Percentiles rank a stretch among this genome's conserved stretches.
Evolutionary conservation across 2,888 invertebrate genomes (phyloP).

Genomic region (Stictocephala bisonia): DNA sequence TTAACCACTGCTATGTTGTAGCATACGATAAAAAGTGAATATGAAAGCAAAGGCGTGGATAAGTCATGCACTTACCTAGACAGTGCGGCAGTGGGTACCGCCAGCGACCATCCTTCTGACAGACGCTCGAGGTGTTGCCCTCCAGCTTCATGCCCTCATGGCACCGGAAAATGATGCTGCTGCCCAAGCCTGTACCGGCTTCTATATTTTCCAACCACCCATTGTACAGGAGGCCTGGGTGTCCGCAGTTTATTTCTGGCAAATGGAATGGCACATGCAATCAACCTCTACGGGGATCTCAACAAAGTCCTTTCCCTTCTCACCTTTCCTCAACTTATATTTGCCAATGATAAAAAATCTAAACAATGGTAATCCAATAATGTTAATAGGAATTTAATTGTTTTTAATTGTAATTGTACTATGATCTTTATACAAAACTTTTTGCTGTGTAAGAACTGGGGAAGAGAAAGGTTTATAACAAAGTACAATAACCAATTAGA

Average conservation of each 20-base stretch:
- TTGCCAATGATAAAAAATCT: too few species aligned
- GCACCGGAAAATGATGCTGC: constrained; percentile 93
- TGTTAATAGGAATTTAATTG: too few species aligned
- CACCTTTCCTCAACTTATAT: too few species aligned
- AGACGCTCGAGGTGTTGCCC: constrained; percentile 90
- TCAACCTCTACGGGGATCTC: constrained; percentile 34
- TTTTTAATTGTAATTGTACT: too few species aligned
- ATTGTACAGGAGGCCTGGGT: constrained; percentile 93
- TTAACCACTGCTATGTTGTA: too few species aligned
- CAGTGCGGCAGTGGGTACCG: constrained; percentile 93
- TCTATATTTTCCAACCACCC: constrained; percentile 95
- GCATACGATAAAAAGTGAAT: too few species aligned
- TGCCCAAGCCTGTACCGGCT: constrained; percentile 89
- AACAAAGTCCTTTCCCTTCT: too few species aligned
- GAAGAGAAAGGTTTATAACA: too few species aligned
- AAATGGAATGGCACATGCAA: constrained; percentile 45
- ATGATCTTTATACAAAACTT: too few species aligned
- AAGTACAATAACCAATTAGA: too few species aligned
- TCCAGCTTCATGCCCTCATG: constrained; percentile 91
- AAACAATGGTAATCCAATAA: too few species aligned
- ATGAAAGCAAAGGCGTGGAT: not conserved
- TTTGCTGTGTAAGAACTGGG: too few species aligned
- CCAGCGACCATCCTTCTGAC: constrained; percentile 95
- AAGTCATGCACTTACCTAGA: constrained; percentile 70
- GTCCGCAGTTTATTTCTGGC: constrained; percentile 96